Percentiles rank a stretch among this genome's conserved stretches.
Evolutionary conservation across 2,797 vertebrate genomes (phyloP).

Genomic region (Poeciliopsis paucimaculata): DNA sequence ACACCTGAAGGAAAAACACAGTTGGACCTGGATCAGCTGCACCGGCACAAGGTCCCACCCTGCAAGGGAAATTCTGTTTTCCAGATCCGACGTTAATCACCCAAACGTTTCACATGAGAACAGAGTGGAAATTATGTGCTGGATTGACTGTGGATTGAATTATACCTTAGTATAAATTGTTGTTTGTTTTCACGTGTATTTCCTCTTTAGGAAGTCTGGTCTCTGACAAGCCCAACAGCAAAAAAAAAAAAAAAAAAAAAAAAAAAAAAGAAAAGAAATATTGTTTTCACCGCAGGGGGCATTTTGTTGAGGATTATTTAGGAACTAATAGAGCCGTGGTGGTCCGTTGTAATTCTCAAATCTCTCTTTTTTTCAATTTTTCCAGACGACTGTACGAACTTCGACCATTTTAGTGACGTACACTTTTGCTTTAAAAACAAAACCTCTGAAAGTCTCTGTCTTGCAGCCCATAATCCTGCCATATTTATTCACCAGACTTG

Average conservation of each 20-base stretch:
- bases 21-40: constrained; percentile 29
- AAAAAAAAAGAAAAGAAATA: background rate
- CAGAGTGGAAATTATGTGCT: constrained; percentile 11
- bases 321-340: constrained; percentile 30
- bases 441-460: constrained; percentile 55
- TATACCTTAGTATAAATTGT: constrained; percentile 36
- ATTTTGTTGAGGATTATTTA: constrained; percentile 36
- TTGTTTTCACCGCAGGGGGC: constrained; percentile 29
- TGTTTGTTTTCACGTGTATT: constrained; percentile 41
- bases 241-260: constrained; percentile 65
- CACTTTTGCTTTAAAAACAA: constrained; percentile 33
- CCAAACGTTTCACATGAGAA: constrained; percentile 24
- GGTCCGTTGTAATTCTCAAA: constrained; percentile 23
- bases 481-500: constrained; percentile 58
- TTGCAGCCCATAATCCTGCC: constrained; percentile 63
- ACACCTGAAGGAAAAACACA: constrained; percentile 21
- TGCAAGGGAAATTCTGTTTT: constrained; percentile 21
- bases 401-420: constrained; percentile 32
- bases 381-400: constrained; percentile 23
- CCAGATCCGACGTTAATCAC: constrained; percentile 31
- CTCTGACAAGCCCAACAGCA: constrained; percentile 72
- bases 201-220: constrained; percentile 36
- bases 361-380: constrained; percentile 21
- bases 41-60: constrained; percentile 29
- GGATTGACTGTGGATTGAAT: background rate